phyloP scores from a whole-genome alignment of 2,113 vertebrate species.

The Corvus cornix region DNA sequence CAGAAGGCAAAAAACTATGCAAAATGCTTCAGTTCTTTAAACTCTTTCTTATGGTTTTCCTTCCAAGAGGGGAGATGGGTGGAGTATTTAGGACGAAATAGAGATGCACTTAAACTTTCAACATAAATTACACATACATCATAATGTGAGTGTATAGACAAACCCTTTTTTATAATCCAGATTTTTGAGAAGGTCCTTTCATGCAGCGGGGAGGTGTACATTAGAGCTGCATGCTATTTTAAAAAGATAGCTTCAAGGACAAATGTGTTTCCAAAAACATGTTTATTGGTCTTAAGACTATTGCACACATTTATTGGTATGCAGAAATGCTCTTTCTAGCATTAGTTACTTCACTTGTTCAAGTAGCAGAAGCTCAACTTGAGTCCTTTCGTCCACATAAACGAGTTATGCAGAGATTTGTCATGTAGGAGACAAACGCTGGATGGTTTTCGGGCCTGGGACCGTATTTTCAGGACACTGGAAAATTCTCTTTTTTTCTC shows the following conservation, averaged over 20 bases:
- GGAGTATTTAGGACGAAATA: not conserved
- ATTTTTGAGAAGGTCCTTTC: not conserved
- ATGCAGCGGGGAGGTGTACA: rapidly evolving
- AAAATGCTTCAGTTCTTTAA: not conserved
- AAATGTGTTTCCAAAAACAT: not conserved
- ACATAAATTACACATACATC: not conserved
- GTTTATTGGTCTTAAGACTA: not conserved
- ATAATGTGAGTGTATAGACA: not conserved
- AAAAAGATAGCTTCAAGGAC: not conserved
- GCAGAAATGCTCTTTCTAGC: not conserved
- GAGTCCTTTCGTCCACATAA: not conserved
- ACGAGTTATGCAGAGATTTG: not conserved
- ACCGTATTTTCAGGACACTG: not conserved
- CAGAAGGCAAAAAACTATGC: not conserved
- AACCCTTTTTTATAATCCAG: not conserved
- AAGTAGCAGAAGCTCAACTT: not conserved
- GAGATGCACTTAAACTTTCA: not conserved
- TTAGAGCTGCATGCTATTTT: not conserved
- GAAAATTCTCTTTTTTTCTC: not conserved
- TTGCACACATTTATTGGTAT: rapidly evolving
- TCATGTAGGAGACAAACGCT: not conserved
- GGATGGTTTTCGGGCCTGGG: not conserved
- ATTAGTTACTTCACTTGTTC: not conserved
- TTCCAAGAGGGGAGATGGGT: not conserved
- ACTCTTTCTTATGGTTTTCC: not conserved